Percentiles rank a stretch among this genome's conserved stretches.
These are phyloP conservation scores for Suricata suricatta DNA, from an alignment of 2,113 vertebrate genomes.

Conservation along the genomic window DNA sequence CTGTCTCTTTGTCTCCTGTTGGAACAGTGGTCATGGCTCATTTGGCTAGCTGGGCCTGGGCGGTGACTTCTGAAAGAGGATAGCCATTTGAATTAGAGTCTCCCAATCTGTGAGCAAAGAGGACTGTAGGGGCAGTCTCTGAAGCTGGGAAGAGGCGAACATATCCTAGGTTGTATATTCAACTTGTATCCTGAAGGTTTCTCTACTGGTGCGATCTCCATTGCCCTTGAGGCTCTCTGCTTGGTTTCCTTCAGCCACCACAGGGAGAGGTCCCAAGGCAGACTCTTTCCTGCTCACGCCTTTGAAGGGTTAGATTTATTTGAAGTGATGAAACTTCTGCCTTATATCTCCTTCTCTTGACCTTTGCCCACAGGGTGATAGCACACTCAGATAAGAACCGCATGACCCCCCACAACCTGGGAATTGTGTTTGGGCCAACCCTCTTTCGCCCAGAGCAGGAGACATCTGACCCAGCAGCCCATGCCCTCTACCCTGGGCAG, in stretches of 20 bases:
- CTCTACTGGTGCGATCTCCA: background rate
- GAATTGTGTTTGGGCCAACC: slow-evolving; percentile 96
- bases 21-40: background rate
- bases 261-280: background rate
- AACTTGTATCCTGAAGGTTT: background rate
- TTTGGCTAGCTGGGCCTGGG: background rate
- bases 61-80: background rate
- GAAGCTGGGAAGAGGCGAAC: background rate
- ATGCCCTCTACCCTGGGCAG: slow-evolving; percentile 75
- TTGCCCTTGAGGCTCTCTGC: background rate
- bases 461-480: slow-evolving; percentile 68
- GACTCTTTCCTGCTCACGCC: background rate
- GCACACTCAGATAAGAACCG: slow-evolving; percentile 88
- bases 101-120: background rate
- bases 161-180: background rate
- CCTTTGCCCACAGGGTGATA: slow-evolving; percentile 87
- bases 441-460: slow-evolving; percentile 92
- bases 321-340: background rate
- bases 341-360: background rate
- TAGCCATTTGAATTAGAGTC: background rate
- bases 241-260: background rate
- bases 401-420: slow-evolving; percentile 95
- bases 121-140: background rate
- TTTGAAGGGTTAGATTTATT: background rate
- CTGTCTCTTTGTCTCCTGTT: background rate